Evolutionary conservation across 2,888 invertebrate species (phyloP).

Genomic region (Junonia oenone): DNA sequence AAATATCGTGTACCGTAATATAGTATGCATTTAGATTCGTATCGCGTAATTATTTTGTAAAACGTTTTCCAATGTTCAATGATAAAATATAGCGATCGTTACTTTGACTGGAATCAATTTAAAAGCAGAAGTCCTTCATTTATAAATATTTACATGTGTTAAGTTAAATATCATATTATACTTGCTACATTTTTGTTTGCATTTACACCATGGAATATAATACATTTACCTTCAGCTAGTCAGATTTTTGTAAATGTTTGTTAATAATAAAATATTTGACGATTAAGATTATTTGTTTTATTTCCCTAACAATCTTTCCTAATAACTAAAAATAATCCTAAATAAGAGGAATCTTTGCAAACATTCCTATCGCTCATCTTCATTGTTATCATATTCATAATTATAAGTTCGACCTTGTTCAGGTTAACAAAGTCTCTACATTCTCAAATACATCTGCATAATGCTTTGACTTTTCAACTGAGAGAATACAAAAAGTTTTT

Average conservation of each 20-base stretch:
- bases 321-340: neutral
- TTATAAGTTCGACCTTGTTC: neutral
- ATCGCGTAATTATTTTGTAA: neutral
- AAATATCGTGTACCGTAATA: neutral
- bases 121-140: neutral
- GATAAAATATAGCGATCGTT: neutral
- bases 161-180: too few relatives aligned
- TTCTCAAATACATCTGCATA: neutral
- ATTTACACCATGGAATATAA: slow-evolving; percentile 7
- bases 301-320: neutral
- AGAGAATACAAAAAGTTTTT: neutral
- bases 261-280: slow-evolving; percentile 4
- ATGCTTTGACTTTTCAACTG: neutral
- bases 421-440: neutral
- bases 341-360: neutral
- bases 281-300: neutral
- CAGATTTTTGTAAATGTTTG: slow-evolving; percentile 11
- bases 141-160: neutral
- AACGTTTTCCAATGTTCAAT: neutral
- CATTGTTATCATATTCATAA: neutral
- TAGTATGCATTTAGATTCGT: neutral
- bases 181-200: slow-evolving; percentile 24
- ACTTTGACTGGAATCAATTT: neutral
- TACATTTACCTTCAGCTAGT: neutral
- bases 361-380: neutral